phyloP scores from a whole-genome alignment of 2,113 vertebrate genomes.

The Cryptoleucopteryx plumbea region DNA sequence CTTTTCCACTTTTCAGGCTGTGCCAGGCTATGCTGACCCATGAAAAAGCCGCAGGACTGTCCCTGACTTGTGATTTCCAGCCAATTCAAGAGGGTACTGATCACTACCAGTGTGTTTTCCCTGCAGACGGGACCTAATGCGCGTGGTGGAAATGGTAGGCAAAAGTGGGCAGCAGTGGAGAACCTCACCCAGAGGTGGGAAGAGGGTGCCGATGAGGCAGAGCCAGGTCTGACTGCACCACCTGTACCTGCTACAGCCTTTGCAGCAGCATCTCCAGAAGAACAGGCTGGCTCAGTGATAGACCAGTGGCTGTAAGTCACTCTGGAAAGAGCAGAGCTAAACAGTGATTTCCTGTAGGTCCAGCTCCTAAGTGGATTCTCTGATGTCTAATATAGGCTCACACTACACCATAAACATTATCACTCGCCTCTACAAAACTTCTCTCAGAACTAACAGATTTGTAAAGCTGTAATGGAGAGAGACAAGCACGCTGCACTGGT shows the following conservation, averaged over 20 bases:
- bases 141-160: too few species aligned
- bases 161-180: not conserved
- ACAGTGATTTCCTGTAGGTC: not conserved
- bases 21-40: not conserved
- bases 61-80: not conserved
- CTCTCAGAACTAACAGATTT: not conserved
- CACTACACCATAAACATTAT: not conserved
- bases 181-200: not conserved
- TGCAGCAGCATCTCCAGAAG: not conserved
- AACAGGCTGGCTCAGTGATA: not conserved
- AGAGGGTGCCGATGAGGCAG: not conserved
- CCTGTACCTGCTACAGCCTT: not conserved
- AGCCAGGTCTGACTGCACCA: not conserved
- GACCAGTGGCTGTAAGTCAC: not conserved
- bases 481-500: rapidly evolving
- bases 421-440: not conserved
- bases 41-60: not conserved
- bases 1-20: not conserved
- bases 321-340: not conserved
- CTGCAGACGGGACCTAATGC: not conserved
- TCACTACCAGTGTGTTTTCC: too few species aligned
- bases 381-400: not conserved
- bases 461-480: not conserved
- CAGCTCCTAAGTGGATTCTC: not conserved
- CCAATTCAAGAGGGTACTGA: not conserved